Base-by-base conservation (phyloP, 2,888 invertebrate genomes). In the Lasioglossum leucozonium region DNA sequence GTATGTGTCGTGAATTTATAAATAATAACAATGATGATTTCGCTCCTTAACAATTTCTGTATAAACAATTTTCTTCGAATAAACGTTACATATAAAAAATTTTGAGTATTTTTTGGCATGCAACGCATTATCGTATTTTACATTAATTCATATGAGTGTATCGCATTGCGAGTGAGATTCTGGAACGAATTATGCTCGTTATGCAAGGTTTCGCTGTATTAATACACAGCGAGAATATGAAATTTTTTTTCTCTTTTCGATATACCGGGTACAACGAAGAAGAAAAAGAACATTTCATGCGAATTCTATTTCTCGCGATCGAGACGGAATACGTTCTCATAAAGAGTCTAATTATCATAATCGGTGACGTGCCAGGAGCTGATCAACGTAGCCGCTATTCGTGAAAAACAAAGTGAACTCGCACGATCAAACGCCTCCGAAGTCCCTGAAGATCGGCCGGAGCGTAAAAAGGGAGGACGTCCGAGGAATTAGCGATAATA, bases 401-500 rank as follows among this genome's bases (percentile, higher is more conserved):
- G n/a, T 6, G 51, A 51, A 16, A 16, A 30, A 26, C 13, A 30
- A 5, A 62, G 26, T 13, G 26, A 51, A 51, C 1, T 58, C 13
- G 13, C 26, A 26, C 2, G 58, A 26, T 0, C 13, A 58, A 26
- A 1, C 8, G 26, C 22, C n/a, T 51, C 10, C 51, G 51, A 4
- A 51, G 51, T 37, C 22, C 34, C 10, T 37, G 18, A 22, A 67
- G 16, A 37, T 37, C 22, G 22, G 3, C 10, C 65, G 65, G 30
- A 42, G 65, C 16, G 76, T 11, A 55, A 58, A 30, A 74, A 62
- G 34, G 34, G 26, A 47, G 62, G 22, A 22, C 6, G n/a, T 18
- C 16, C 34, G 3, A 34, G 47, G 69, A 62, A 81, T 73, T 42
- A 76, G 30, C 55, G 44, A 44, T 58, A 81, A 85, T 65, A 65